These are phyloP conservation scores for Corella eumyota DNA, from an alignment of 23 tunicate species.

Conservation along the genomic window DNA sequence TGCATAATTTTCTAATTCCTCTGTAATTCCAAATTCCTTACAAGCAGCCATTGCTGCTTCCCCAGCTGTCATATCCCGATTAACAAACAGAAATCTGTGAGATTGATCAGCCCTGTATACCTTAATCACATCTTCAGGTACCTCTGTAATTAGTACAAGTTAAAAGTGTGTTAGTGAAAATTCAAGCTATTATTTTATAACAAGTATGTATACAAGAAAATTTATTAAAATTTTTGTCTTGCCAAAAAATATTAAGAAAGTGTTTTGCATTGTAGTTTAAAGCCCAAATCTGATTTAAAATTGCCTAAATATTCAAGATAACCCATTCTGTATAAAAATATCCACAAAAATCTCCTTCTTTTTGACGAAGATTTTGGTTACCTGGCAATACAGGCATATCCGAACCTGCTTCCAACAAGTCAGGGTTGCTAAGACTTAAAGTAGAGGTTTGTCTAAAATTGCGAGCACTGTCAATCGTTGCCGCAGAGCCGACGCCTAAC, in stretches of 20 bases:
- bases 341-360: too few species aligned
- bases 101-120: slow-evolving; percentile 86
- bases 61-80: slow-evolving; percentile 81
- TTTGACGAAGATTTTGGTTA: too few species aligned
- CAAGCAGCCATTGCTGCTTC: slow-evolving; percentile 72
- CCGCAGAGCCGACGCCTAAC: slow-evolving; percentile 12
- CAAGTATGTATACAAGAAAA: too few species aligned
- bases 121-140: slow-evolving; percentile 94
- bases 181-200: too few species aligned
- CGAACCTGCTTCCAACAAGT: slow-evolving; percentile 37
- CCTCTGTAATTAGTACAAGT: slow-evolving; percentile 32
- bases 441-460: slow-evolving; percentile 30
- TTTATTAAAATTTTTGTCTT: too few species aligned
- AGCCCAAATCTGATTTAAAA: too few species aligned
- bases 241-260: too few species aligned
- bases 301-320: too few species aligned
- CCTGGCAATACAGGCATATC: slow-evolving; percentile 18
- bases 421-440: slow-evolving; percentile 71
- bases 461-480: slow-evolving; percentile 29
- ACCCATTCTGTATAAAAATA: too few species aligned
- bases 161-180: too few species aligned
- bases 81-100: slow-evolving; percentile 57
- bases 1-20: slow-evolving; percentile 46
- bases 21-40: slow-evolving; percentile 73
- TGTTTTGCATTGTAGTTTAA: too few species aligned